Evolutionary conservation across 1,140 invertebrate genomes (phyloP), one percentile per base, ranked within the genome.

Genomic region (Helicoverpa armigera): DNA sequence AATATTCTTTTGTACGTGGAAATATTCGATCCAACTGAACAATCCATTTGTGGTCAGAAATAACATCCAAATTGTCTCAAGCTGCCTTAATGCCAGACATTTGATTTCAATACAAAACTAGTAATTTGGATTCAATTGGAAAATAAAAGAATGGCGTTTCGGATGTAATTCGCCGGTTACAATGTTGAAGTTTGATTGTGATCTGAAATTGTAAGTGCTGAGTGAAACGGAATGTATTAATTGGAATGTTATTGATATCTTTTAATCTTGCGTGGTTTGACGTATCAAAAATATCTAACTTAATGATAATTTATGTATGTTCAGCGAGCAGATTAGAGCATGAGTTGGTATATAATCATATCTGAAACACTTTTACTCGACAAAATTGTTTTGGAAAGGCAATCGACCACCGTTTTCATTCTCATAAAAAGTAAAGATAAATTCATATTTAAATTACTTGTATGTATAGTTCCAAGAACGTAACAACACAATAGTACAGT

Each of bases 131-230:
- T 69, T 43, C 43, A 69, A 69, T 18, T 50, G 2, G 13, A 50
- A 69, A 69, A 69, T 43, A 69, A 69, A 69, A 69, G 43, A 69
- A 69, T 50, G 50, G 12, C 43, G 43, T 18, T 50, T 23, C 13
- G 61, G 35, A 43, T 50, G 1, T 12, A 67, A 67, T 13, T 61
- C 12, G 14, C 14, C 10, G n/a, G n/a, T n/a, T n/a, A n/a, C n/a
- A n/a, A n/a, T 43, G 1, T 18, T 31, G 14, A 35, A 10, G 16
- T 10, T 50, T 10, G 31, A 69, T 69, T 50, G 43, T n/a, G 9
- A 23, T 69, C 43, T 2, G 35, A 50, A 50, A 43, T n/a, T n/a
- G n/a, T n/a, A 67, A 67, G 63, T 67, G 63, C 35, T 60, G 23
- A 29, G 23, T 60, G 56, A 29, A 60, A 60, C 2, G 10, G 29